Base-by-base conservation (phyloP, 2,888 invertebrate species). In the Choristoneura rosaceana region DNA sequence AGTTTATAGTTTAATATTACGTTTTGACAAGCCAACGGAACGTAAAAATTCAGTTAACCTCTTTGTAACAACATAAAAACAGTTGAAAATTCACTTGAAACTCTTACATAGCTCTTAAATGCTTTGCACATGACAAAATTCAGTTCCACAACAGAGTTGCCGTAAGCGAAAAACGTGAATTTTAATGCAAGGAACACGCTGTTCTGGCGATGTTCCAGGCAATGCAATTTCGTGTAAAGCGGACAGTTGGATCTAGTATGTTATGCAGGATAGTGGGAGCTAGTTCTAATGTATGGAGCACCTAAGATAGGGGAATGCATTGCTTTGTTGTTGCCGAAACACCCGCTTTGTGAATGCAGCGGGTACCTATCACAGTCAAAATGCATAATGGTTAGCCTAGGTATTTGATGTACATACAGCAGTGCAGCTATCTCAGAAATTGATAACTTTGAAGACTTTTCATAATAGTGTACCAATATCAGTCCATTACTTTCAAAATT, bases 161-260 rank as follows among this genome's bases (percentile, higher is more conserved):
- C 62, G 50, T 64, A 33, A 70, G 25, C 5, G 43, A n/a, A 50
- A 58, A 58, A 41, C 7, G 62, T 58, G 43, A 71, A 66, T 33
- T 61, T 71, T 59, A 68, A 58, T 68, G n/a, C 34, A 63, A 63
- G 55, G 52, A 34, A 50, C 33, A n/a, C 50, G 34, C 17, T 45
- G 45, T 55, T 25, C 59, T 70, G 69, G 69, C 69, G 9, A 10
- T 14, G 58, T n/a, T 45, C 69, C 69, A 70, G 45, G 33, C 55
- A 62, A 60, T 71, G 71, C 66, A 67, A 41, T 62, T 45, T 25
- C 34, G 25, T 34, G 60, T 65, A 70, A 65, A 60, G 70, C 59
- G 45, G n/a, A 47, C 55, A 64, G 45, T 8, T 7, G 14, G 41
- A n/a, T 41, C 25, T 41, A 10, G 60, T 70, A 64, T n/a, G 38